Base-by-base conservation (phyloP, 2,113 vertebrate genomes). In the Brachyistius frenatus region DNA sequence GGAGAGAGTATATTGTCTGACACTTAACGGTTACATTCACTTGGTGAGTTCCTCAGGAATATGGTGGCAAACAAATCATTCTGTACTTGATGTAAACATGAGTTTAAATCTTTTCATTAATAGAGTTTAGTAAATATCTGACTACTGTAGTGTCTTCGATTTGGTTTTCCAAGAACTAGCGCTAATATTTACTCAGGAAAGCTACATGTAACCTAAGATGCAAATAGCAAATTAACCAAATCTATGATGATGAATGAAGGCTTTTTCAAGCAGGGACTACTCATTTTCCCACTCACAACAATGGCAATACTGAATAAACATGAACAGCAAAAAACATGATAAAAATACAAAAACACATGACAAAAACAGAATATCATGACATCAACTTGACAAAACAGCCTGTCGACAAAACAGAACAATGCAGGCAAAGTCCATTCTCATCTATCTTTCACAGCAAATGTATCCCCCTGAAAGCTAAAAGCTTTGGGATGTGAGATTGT, bases 361-460 rank as follows among this genome's bases (percentile, higher is more conserved):
- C 55, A 84, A 71, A 88, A 85, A 65, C 37, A 85, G 31, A 73
- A 64, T 49, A 82, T 67, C 31, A 44, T 55, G 37, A 73, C 47
- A 57, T 55, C 33, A 74, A 23, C 52, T 54, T 33, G 5, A 75
- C 55, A 74, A 67, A 68, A 74, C 58, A 80, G 71, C 55, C 39
- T 77, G 75, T 72, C 61, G 11, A 70, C n/a, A 1, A 62, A 67
- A 77, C 46, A 80, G 54, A 83, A 72, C 57, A 69, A 80, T 41
- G 57, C 30, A 83, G 54, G 39, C 60, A 67, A 62, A 76, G 60
- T 84, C 58, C 47, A 46, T 71, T 78, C 60, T 66, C 23, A 66
- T 87, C 86, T 76, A 47, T 85, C 70, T 84, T 93, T 91, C 84
- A 89, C 88, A 89, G 88, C 86, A 86, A 87, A 61, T 76, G 7